phyloP scores from a whole-genome alignment of 1,140 invertebrate genomes.

The Bombyx mandarina region DNA sequence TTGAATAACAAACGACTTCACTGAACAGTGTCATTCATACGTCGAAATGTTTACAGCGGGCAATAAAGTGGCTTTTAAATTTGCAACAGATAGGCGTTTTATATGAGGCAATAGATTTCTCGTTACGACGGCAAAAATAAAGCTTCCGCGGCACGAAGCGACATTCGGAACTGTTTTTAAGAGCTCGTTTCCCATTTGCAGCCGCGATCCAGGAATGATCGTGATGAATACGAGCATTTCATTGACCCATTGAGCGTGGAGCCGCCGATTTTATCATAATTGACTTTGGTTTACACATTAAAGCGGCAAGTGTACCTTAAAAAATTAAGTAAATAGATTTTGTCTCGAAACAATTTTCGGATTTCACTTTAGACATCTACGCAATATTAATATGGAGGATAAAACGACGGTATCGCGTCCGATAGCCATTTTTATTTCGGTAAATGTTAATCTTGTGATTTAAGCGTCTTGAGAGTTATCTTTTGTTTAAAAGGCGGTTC shows the following conservation, averaged over 20 bases:
- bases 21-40: conserved; percentile 8
- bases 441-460: no score
- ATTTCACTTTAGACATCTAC: no score
- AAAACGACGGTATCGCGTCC: background rate
- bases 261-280: conserved; percentile 28
- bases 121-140: conserved; percentile 56
- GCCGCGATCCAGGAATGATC: conserved; percentile 60
- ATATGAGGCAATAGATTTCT: conserved; percentile 60
- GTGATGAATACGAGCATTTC: conserved; percentile 35
- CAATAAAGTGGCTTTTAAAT: conserved; percentile 48
- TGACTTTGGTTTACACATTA: conserved; percentile 58
- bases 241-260: conserved; percentile 25
- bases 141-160: conserved; percentile 35
- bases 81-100: conserved; percentile 56
- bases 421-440: no score
- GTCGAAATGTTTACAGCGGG: conserved; percentile 29
- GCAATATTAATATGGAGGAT: background rate
- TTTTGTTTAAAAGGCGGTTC: conserved; percentile 33
- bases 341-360: conserved; percentile 30
- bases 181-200: conserved; percentile 56
- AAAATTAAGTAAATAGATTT: conserved; percentile 60
- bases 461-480: no score
- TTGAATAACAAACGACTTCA: background rate
- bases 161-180: conserved; percentile 44
- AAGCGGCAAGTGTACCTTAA: conserved; percentile 65